phyloP scores from a whole-genome alignment of 2,888 invertebrate genomes.

The Brachyopa scutellaris region DNA sequence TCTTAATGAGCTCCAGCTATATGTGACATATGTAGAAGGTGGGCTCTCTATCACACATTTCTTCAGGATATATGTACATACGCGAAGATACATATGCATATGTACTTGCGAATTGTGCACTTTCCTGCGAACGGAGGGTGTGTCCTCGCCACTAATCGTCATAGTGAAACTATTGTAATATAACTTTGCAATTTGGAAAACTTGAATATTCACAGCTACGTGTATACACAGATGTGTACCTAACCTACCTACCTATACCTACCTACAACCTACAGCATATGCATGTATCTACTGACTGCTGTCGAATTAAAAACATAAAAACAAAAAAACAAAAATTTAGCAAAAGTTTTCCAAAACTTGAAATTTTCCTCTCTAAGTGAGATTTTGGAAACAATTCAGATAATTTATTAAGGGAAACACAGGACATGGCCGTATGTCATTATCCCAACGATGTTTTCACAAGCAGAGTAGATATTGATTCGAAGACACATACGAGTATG shows the following conservation, averaged over 20 bases:
- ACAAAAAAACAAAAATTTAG: no score
- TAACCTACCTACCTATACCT: no score
- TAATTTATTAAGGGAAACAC: slow-evolving; percentile 54
- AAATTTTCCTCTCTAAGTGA: neutral
- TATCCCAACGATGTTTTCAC: neutral
- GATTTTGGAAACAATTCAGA: slow-evolving; percentile 67
- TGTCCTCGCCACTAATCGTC: slow-evolving; percentile 68
- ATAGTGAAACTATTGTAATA: slow-evolving; percentile 66
- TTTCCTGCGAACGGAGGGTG: slow-evolving; percentile 52
- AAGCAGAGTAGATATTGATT: slow-evolving; percentile 6
- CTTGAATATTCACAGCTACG: slow-evolving; percentile 7
- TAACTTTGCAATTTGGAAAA: slow-evolving; percentile 37
- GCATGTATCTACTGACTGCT: neutral
- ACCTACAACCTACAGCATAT: no score
- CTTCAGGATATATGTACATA: neutral
- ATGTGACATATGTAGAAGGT: slow-evolving; percentile 69
- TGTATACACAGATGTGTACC: neutral
- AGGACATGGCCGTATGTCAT: slow-evolving; percentile 25
- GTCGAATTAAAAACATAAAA: neutral
- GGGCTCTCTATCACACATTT: slow-evolving; percentile 48
- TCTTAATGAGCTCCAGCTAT: slow-evolving; percentile 69
- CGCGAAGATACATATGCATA: neutral
- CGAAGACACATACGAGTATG: neutral
- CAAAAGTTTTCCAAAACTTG: slow-evolving; percentile 35
- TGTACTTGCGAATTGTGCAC: slow-evolving; percentile 44